Percentiles rank a stretch among this genome's conserved stretches.
Conservation (phyloP, 2,797 vertebrate genomes). For the Crocidura indochinensis region DNA sequence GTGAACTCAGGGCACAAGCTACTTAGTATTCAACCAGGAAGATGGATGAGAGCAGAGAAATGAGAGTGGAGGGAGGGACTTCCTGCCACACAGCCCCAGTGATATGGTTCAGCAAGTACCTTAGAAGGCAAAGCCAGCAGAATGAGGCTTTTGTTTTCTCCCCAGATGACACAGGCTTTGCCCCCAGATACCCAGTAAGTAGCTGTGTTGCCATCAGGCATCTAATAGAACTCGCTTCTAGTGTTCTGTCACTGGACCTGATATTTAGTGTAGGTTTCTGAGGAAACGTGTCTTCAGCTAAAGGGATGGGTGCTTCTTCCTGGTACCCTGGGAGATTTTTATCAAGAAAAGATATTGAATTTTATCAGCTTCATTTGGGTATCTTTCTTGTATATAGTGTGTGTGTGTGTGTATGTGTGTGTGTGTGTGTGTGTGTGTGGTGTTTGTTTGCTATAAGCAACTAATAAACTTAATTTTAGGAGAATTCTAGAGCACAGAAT, state of each 20-base stretch:
- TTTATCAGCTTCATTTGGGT: constrained; percentile 62
- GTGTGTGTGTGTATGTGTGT: neutral
- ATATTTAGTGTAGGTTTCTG: constrained; percentile 38
- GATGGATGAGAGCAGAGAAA: neutral
- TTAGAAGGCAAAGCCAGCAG: neutral
- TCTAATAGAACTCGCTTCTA: neutral
- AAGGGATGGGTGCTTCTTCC: constrained; percentile 60
- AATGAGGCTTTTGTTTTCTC: neutral
- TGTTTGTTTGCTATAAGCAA: neutral
- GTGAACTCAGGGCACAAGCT: neutral
- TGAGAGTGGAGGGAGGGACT: neutral
- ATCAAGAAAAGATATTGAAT: constrained; percentile 68
- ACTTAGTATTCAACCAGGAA: neutral
- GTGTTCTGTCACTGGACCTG: constrained; percentile 39
- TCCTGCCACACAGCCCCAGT: neutral
- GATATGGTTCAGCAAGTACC: neutral
- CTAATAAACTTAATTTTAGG: constrained; percentile 46
- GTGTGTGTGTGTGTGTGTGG: neutral
- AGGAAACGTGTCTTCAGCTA: constrained; percentile 56
- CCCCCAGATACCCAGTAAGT: neutral
- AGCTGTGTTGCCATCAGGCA: neutral
- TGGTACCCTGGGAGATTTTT: constrained; percentile 67
- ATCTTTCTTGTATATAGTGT: neutral
- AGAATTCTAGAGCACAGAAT: neutral
- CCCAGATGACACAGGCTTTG: neutral